These are phyloP conservation scores for Oncorhynchus kisutch DNA, from an alignment of 2,113 vertebrate species.

Conservation along the genomic window DNA sequence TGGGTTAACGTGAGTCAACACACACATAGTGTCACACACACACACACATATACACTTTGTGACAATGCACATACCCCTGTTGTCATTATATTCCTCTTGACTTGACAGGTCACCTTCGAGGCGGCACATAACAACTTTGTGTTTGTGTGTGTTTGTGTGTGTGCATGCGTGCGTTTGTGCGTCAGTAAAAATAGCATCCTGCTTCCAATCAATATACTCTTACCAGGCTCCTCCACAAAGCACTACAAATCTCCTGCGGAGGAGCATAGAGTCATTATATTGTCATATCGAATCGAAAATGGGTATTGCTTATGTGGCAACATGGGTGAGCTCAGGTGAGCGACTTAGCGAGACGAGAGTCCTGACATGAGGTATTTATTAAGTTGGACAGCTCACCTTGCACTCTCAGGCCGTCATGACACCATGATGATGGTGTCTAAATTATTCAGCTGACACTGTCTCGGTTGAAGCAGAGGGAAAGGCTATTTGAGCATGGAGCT, in stretches of 20 bases:
- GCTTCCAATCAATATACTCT: conserved; percentile 38
- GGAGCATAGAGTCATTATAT: neutral
- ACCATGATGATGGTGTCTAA: conserved; percentile 20
- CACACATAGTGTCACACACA: conserved; percentile 1
- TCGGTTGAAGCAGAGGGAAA: neutral
- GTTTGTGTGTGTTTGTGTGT: too few relatives aligned
- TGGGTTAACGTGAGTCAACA: neutral
- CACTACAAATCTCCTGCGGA: neutral
- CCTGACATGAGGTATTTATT: conserved; percentile 18
- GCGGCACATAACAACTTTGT: neutral
- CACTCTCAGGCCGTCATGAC: conserved; percentile 9
- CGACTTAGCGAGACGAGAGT: conserved; percentile 13
- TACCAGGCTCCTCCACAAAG: conserved; percentile 27
- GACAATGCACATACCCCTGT: neutral
- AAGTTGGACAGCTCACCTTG: conserved; percentile 42
- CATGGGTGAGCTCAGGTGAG: conserved; percentile 1
- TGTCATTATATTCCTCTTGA: neutral
- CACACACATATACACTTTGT: neutral
- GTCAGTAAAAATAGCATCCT: conserved; percentile 5
- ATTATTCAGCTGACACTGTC: conserved; percentile 47
- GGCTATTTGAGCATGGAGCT: neutral
- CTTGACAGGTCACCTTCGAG: neutral
- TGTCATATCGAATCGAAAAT: conserved; percentile 1
- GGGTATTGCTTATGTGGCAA: conserved; percentile 43
- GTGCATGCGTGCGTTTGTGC: neutral